Base-by-base conservation (phyloP, 2,797 vertebrate genomes). In the Pantherophis vulpinus region DNA sequence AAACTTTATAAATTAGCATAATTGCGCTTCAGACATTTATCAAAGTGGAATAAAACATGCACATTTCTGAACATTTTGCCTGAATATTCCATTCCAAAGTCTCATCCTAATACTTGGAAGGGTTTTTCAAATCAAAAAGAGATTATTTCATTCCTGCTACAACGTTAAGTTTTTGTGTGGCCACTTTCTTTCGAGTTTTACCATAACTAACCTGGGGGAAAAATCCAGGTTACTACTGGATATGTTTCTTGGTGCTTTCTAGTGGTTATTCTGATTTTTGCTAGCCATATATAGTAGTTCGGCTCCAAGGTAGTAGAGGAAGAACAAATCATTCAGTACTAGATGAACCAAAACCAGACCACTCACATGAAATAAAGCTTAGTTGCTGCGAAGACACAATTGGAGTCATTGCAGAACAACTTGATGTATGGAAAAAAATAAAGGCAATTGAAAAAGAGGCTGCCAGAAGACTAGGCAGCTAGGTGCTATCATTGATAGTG, bases 1-100 rank as follows among this genome's bases (percentile, higher is more conserved):
- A 54, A n/a, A 23, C 20, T 42, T 16, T 27, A 88, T 55, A 59
- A 87, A 91, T 89, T 91, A 91, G 87, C 93, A 89, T 83, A 89
- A 88, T 83, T 70, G 83, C 66, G 55, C 86, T 89, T 29, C 86
- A 74, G 37, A 83, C 42, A 88, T 88, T 91, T 86, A 88, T 83
- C 86, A 88, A 11, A 60, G 54, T 14, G 58, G 12, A 87, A 14
- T 29, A 16, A 70, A 88, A 83, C 86, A 88, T 91, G 90, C 56
- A 89, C 16, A 91, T 93, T 87, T 63, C 63, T 88, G 47, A 88
- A 83, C 27, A 29, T 70, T 29, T 55, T 59, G 61, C 5, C 23
- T 89, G 87, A 91, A 88, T 56, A 89, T 63, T 8, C 23, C 54
- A 11, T 93, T 91, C 16, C 47, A 63, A 88, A 54, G 18, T n/a